Base-by-base conservation (phyloP, 2,888 invertebrate species). In the Polylopha cassiicola region DNA sequence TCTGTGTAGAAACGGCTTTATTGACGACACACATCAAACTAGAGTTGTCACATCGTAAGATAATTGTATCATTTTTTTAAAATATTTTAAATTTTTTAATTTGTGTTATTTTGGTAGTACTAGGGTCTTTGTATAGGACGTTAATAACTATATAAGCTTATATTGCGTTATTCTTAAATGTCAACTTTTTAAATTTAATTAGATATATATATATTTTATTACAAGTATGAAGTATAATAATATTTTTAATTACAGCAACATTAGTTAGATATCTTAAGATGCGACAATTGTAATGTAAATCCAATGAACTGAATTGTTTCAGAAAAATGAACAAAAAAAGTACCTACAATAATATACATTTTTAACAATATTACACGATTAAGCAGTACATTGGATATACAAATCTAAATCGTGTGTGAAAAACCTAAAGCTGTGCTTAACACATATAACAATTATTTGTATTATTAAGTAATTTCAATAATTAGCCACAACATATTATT, bases 1-100 rank as follows among this genome's bases (percentile, higher is more conserved):
- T 91, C 96, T 97, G 82, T 56, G 68, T 62, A 74, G 65, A 73
- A 76, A 76, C 65, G 64, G 50, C 50, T 51, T 48, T 51, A 50
- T 53, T 58, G 53, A 52, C 54, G 55, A 55, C 57, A 44, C 27
- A 37, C 49, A 49, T 44, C 32, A 46, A 29, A 32, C 4, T 9
- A 29, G 9, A 21, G 26, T n/a, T 1, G 41, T 30, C 29, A 36
- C 34, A 41, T 30, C 41, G 26, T 3, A 30, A 36, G 30, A 39
- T n/a, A n/a, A n/a, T n/a, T n/a, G n/a, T n/a, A n/a, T n/a, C n/a
- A n/a, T n/a, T n/a, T n/a, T n/a, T n/a, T n/a, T n/a, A n/a, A n/a
- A n/a, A n/a, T n/a, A n/a, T n/a, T n/a, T n/a, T n/a, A n/a, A n/a
- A n/a, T n/a, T n/a, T n/a, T n/a, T n/a, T n/a, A n/a, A n/a, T n/a